Evolutionary conservation across 1,140 invertebrate species (phyloP), one percentile per base, ranked within the genome.

Genomic region (Berghia stephanieae): DNA sequence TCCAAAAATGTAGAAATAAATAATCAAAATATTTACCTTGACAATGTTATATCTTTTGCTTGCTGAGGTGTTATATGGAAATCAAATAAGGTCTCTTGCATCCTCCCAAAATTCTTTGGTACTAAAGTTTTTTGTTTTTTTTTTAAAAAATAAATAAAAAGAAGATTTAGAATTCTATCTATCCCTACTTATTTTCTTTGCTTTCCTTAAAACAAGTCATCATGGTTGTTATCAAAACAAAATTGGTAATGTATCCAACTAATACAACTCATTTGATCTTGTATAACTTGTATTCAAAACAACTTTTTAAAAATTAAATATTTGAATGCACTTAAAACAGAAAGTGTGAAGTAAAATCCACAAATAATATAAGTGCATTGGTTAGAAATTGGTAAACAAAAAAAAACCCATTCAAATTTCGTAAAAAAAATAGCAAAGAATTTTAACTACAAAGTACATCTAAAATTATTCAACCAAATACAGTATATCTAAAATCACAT

Each of bases 61-160:
- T 98, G 96, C 86, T 96, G 93, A 24, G 96, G 95, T 13, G 96
- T 97, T 31, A 98, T 90, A 89, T 96, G 95, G 90, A 98, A 98
- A 72, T 93, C 92, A 87, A 96, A 97, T 69, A 92, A 92, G 49
- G 93, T 93, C 85, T 98, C 96, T 86, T 98, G 96, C 83, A 94
- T 92, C 77, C 95, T 91, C 79, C 93, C 92, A 1, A 92, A 91
- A 74, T 93, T 93, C 85, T 93, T 93, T 24, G 95, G 84, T 78
- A 86, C 88, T 90, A 82, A 46, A 86, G n/a, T n/a, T n/a, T n/a
- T n/a, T n/a, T n/a, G n/a, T n/a, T n/a, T n/a, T n/a, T n/a, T n/a
- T n/a, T n/a, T n/a, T n/a, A n/a, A n/a, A n/a, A n/a, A n/a, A n/a
- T n/a, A 85, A 77, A 77, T 77, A 72, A 77, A 68, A 24, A 78